A percentile compares a stretch with the other conserved stretches of the same genome.
phyloP scores from a whole-genome alignment of 2,113 vertebrate species.

The Coracopsis vasa region DNA sequence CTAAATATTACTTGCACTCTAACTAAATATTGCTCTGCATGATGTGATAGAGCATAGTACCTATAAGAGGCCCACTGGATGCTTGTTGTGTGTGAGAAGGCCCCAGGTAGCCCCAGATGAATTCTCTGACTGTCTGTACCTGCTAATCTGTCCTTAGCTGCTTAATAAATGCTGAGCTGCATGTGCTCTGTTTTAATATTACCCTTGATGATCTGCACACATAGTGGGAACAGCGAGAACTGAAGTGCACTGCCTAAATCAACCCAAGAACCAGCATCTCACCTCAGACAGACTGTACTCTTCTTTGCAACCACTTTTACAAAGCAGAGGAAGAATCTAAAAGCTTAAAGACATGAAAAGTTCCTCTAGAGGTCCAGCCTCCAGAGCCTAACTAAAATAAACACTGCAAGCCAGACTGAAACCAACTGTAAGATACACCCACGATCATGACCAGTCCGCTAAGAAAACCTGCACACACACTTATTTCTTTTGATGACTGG shows the following conservation, averaged over 20 bases:
- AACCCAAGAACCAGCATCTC: neutral
- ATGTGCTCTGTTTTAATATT: neutral
- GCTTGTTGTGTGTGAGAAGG: neutral
- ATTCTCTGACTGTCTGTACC: neutral
- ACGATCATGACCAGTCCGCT: neutral
- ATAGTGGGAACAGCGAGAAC: neutral
- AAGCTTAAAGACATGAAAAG: neutral
- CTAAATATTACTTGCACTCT: neutral
- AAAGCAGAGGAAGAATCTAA: neutral
- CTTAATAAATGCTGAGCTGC: neutral
- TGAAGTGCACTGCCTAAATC: neutral
- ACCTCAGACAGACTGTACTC: neutral
- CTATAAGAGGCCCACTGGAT: fast-evolving
- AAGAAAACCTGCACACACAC: neutral
- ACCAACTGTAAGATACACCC: neutral
- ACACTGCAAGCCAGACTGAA: neutral
- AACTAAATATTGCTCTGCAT: neutral
- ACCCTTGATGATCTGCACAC: neutral
- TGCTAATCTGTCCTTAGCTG: neutral
- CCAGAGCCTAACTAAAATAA: neutral
- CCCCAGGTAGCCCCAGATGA: neutral
- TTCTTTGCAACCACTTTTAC: neutral
- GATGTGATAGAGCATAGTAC: neutral
- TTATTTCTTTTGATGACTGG: neutral
- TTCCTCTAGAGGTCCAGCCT: neutral